Base-by-base conservation (phyloP, 2,888 invertebrate species). In the Lysandra bellargus region DNA sequence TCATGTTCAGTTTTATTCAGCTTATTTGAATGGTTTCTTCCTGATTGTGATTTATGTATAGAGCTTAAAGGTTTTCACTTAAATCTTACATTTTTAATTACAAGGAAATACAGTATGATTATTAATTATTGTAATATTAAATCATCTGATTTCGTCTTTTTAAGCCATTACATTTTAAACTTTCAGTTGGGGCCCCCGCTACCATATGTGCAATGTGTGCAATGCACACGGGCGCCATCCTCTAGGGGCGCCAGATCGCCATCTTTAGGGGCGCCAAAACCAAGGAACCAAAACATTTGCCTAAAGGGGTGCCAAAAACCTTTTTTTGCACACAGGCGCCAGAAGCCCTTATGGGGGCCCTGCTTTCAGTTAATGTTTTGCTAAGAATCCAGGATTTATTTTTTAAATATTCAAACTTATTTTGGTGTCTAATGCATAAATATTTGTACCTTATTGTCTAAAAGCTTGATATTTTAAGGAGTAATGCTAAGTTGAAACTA, bases 401-500 rank as follows among this genome's bases (percentile, higher is more conserved):
- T 69, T 33, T 69, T 69, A 33, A 69, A 69, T 69, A 33, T 30
- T 23, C 30, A 23, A 64, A 49, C 5, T 17, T 57, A 17, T 75
- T 53, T 75, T 23, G n/a, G n/a, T 76, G 76, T 76, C 76, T 53
- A 17, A 76, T 53, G 57, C 33, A 57, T 23, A 23, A 49, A 75
- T 53, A 75, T 49, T 76, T 76, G 76, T 76, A 76, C 76, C 76
- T 57, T 76, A 57, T 57, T 76, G 37, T 76, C 76, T 14, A 53
- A 53, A 76, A 76, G 76, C 76, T 76, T 76, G 76, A 76, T 76
- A 76, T 76, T 75, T 76, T 76, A 76, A 76, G 76, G 57, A 76
- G 76, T 57, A 76, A 69, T 69, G 33, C 69, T 69, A 6, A 30
- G 64, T 64, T 64, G 33, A 33, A 37, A 37, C 33, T 69, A 69